phyloP scores from a whole-genome alignment of 2,113 vertebrate genomes.

The Megaceryle maxima region DNA sequence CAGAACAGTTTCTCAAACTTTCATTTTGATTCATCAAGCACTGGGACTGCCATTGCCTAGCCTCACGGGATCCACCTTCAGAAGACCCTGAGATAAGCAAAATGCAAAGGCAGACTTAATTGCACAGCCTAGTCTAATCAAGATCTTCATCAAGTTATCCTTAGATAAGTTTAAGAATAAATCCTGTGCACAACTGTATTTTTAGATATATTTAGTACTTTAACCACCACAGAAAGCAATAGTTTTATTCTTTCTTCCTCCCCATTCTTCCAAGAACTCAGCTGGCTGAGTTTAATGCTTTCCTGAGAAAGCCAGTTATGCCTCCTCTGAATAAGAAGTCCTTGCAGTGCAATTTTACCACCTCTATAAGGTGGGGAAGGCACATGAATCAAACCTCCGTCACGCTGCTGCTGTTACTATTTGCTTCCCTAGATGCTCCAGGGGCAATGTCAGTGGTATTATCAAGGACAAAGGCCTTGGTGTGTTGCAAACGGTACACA shows the following conservation, averaged over 20 bases:
- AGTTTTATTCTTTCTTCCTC: neutral
- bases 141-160: neutral
- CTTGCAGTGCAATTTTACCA: neutral
- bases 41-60: neutral
- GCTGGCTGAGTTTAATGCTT: neutral
- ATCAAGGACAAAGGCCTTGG: neutral
- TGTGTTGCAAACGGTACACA: neutral
- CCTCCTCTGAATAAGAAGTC: neutral
- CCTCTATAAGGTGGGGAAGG: neutral
- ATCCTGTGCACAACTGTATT: neutral
- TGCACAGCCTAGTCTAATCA: neutral
- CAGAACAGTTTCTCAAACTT: neutral
- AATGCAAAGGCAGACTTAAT: neutral
- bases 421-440: neutral
- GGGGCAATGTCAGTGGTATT: neutral
- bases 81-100: neutral
- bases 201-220: neutral
- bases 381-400: neutral
- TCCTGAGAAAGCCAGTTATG: neutral
- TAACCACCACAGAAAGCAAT: neutral
- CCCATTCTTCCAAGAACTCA: neutral
- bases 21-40: neutral
- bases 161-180: neutral
- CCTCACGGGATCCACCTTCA: neutral
- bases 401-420: rapidly evolving